These are phyloP conservation scores for Sphenopsis melanotis DNA, from an alignment of 2,797 vertebrate species.

Conservation along the genomic window DNA sequence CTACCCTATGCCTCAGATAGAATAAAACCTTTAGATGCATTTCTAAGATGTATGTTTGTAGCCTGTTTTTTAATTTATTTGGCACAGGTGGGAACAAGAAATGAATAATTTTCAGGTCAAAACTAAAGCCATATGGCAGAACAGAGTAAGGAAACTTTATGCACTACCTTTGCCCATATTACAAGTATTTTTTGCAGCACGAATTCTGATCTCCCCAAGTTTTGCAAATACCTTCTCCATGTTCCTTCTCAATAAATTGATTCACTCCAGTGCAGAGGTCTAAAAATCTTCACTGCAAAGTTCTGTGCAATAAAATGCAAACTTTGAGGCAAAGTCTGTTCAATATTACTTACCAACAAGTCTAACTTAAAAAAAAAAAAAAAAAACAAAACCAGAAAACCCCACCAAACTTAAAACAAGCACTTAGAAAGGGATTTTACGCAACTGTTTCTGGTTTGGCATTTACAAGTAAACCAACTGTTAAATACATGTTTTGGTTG, in stretches of 20 bases:
- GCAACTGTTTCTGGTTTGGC: conserved; percentile 30
- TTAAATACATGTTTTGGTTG: conserved; percentile 18
- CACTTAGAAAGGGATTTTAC: conserved; percentile 6
- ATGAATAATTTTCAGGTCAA: neutral
- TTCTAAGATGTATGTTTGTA: neutral
- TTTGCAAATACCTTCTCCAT: neutral
- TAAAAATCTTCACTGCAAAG: neutral
- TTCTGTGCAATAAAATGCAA: neutral
- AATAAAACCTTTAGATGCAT: neutral
- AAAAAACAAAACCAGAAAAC: neutral
- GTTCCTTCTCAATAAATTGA: neutral
- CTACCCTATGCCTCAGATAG: neutral
- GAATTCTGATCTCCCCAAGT: neutral
- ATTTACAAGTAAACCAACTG: conserved; percentile 25
- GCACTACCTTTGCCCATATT: neutral
- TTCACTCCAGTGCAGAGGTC: neutral
- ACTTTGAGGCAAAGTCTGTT: neutral
- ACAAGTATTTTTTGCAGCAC: neutral
- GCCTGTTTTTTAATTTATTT: neutral
- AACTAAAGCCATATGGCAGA: neutral
- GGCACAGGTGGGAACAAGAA: neutral
- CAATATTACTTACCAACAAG: neutral
- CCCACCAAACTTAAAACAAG: neutral
- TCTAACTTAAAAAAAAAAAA: neutral
- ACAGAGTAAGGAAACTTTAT: neutral